Percentiles rank a stretch among this genome's conserved stretches.
phyloP scores from a whole-genome alignment of 2,113 vertebrate genomes.

The Egretta garzetta region DNA sequence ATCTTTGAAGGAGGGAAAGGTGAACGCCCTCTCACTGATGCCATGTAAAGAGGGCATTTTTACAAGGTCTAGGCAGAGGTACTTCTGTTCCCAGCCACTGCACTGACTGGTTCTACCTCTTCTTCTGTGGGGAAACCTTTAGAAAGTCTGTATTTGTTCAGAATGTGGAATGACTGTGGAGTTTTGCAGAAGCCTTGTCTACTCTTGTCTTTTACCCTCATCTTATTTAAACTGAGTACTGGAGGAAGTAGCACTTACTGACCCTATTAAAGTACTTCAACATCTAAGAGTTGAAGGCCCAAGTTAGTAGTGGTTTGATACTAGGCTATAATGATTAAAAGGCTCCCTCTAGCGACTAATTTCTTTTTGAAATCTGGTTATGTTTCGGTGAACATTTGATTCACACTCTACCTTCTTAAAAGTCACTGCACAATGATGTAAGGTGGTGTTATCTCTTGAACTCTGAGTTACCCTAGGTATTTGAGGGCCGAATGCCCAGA shows the following conservation, averaged over 20 bases:
- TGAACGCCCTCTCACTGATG: background rate
- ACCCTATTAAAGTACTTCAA: rapidly evolving
- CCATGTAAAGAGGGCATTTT: background rate
- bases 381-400: background rate
- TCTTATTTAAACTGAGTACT: background rate
- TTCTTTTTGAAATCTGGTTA: background rate
- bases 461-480: background rate
- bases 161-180: background rate
- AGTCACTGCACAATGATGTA: background rate
- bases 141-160: background rate
- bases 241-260: background rate
- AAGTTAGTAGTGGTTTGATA: rapidly evolving
- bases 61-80: background rate
- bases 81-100: background rate
- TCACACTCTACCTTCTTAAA: background rate
- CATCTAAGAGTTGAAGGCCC: background rate
- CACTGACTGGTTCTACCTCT: background rate
- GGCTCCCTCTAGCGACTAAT: constrained; percentile 37
- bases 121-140: background rate
- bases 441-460: background rate
- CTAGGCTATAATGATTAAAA: background rate
- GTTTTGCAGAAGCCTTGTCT: background rate
- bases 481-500: background rate
- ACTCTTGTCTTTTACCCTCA: background rate
- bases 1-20: background rate